A percentile compares a stretch with the other conserved stretches of the same genome.
Conservation (phyloP, 2,797 vertebrate genomes). For the Aphelocoma californica region DNA sequence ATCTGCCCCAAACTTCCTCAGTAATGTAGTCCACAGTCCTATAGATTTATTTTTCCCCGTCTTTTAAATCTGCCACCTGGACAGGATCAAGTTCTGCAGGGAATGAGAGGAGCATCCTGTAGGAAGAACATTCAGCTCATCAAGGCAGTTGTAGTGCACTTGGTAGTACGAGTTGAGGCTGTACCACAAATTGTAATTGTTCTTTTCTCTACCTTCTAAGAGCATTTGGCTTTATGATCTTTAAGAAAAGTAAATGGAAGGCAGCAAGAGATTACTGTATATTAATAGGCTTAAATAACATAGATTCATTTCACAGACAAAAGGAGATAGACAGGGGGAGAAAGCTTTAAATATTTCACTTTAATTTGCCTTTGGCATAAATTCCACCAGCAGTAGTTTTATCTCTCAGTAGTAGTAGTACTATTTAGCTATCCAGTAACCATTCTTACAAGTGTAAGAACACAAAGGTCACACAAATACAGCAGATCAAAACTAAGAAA, state of each 20-base stretch:
- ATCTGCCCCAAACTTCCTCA: neutral
- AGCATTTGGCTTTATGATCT: neutral
- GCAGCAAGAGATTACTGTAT: neutral
- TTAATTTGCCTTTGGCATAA: neutral
- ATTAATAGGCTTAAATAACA: neutral
- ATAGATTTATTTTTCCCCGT: rapidly evolving
- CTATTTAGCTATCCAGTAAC: neutral
- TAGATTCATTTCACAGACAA: neutral
- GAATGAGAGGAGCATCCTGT: neutral
- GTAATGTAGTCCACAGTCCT: neutral
- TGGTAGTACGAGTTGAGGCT: neutral
- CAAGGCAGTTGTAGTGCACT: neutral
- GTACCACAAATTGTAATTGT: neutral
- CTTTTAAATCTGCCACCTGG: neutral
- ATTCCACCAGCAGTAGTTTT: neutral
- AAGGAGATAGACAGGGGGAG: neutral
- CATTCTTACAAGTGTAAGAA: neutral
- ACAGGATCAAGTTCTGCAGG: neutral
- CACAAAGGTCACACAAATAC: neutral
- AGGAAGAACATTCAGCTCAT: neutral
- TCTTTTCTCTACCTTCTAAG: neutral
- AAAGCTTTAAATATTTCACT: neutral
- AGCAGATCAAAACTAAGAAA: neutral
- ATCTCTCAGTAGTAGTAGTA: neutral
- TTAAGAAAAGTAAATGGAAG: neutral